Evolutionary conservation across 2,888 invertebrate species (phyloP), one percentile per base, ranked within the genome.

Genomic region (Galeopsomyia nigrocyanea): DNA sequence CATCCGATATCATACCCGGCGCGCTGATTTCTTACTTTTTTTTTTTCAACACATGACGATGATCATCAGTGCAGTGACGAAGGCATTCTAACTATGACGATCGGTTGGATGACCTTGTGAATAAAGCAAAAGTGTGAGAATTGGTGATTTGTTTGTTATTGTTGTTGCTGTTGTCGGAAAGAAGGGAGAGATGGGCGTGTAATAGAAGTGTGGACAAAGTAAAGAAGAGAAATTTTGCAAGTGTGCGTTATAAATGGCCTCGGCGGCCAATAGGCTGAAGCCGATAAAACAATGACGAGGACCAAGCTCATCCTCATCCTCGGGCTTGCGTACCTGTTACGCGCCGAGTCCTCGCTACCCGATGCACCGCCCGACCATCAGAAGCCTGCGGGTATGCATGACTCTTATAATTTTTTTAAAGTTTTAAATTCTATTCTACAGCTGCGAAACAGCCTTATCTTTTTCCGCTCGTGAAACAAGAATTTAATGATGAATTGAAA

Each of bases 291-390:
- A 39, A 39, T 39, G 39, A 39, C 39, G 39, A 39, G 39, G 39
- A 39, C 39, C 13, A 39, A 39, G 39, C 39, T 39, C 39, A 77
- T 83, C 57, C 68, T 83, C 57, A 75, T 83, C 77, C 78, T 83
- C 76, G 82, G 80, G 74, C 79, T 80, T 77, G 79, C 80, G 71
- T 82, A 82, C 82, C 82, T 83, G 79, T 78, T 82, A 81, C 83
- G 80, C 77, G 81, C 79, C 55, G 80, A 82, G 74, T 77, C 82
- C 55, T 78, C 79, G 67, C 77, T 78, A 39, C 39, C 21, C 55
- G 60, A 31, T 21, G 49, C 53, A 7, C 60, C 16, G 39, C 22
- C 39, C 57, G 58, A 57, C 16, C 17, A 21, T 53, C 17, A 21
- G 17, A 53, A 53, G 53, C 17, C 53, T 21, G 39, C 39, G 39